A percentile compares a stretch with the other conserved stretches of the same genome.
phyloP scores from a whole-genome alignment of 1,140 invertebrate genomes.

The Anoplolepis gracilipes region DNA sequence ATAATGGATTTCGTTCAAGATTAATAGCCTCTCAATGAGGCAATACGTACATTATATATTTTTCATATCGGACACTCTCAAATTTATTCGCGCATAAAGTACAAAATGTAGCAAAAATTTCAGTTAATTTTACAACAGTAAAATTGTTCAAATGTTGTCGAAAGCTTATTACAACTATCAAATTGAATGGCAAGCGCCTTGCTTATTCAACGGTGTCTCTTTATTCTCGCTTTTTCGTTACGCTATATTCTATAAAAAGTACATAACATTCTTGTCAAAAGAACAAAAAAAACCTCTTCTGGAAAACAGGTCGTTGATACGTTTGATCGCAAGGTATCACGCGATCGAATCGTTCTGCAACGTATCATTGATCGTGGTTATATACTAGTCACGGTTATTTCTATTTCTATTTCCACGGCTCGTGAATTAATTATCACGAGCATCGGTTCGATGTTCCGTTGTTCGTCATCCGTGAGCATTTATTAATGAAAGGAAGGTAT shows the following conservation, averaged over 20 bases:
- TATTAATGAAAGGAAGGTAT: constrained; percentile 71
- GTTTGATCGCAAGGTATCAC: constrained; percentile 26
- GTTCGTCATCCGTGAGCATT: constrained; percentile 73
- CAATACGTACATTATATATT: constrained; percentile 15
- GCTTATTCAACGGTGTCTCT: neutral
- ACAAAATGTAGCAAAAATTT: constrained; percentile 14
- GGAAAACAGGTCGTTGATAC: constrained; percentile 32
- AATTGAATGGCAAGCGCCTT: constrained; percentile 2
- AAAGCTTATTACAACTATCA: neutral
- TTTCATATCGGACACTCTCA: constrained; percentile 26
- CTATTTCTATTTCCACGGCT: constrained; percentile 79
- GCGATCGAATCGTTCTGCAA: constrained; percentile 5
- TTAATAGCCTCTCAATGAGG: constrained; percentile 24
- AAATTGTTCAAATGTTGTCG: neutral
- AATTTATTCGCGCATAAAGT: neutral
- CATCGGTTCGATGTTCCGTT: constrained; percentile 77
- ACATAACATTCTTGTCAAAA: neutral
- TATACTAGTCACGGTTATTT: neutral
- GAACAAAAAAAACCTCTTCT: constrained; percentile 26
- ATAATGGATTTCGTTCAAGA: constrained; percentile 54
- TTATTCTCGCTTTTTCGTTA: neutral
- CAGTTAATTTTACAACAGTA: constrained; percentile 19
- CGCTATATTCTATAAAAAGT: neutral
- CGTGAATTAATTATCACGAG: constrained; percentile 80
- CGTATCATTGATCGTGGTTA: constrained; percentile 37